Conservation (phyloP, 2,888 invertebrate species). For the Cryptus armator region DNA sequence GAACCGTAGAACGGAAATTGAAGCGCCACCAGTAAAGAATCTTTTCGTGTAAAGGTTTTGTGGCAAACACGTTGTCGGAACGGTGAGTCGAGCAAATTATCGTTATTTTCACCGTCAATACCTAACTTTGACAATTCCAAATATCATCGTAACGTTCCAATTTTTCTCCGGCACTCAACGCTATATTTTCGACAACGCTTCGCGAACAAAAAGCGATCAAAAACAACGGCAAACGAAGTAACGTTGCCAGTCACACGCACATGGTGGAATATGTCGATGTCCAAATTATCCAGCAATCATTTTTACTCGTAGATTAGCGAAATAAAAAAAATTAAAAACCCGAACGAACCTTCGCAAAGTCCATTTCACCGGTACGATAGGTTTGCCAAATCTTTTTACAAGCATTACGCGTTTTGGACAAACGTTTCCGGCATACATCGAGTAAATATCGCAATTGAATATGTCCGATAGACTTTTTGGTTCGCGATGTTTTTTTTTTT, state of each 20-base stretch:
- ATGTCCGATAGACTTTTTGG: background rate
- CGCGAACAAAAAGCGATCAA: slow-evolving; percentile 51
- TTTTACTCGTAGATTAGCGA: background rate
- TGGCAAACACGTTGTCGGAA: slow-evolving; percentile 83
- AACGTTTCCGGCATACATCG: background rate
- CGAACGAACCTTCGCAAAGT: background rate
- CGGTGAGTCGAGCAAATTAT: slow-evolving; percentile 78
- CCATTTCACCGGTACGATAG: background rate
- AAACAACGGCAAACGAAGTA: slow-evolving; percentile 56
- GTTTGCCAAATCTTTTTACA: background rate
- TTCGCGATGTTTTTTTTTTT: slow-evolving; percentile 3
- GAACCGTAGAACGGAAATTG: slow-evolving; percentile 69
- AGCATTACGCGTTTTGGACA: background rate
- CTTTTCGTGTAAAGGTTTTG: slow-evolving; percentile 74
- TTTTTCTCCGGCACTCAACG: background rate
- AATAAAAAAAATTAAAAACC: slow-evolving; percentile 33
- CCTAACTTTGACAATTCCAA: background rate
- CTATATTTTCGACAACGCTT: background rate
- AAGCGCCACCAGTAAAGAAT: slow-evolving; percentile 65
- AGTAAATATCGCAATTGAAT: background rate
- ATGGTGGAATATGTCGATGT: slow-evolving; percentile 68
- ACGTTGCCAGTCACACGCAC: slow-evolving; percentile 73
- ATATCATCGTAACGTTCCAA: background rate
- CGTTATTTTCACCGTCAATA: background rate
- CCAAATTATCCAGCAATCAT: slow-evolving; percentile 69